A percentile compares a stretch with the other conserved stretches of the same genome.
Conservation (phyloP, 2,797 vertebrate species). For the Mycteria americana region DNA sequence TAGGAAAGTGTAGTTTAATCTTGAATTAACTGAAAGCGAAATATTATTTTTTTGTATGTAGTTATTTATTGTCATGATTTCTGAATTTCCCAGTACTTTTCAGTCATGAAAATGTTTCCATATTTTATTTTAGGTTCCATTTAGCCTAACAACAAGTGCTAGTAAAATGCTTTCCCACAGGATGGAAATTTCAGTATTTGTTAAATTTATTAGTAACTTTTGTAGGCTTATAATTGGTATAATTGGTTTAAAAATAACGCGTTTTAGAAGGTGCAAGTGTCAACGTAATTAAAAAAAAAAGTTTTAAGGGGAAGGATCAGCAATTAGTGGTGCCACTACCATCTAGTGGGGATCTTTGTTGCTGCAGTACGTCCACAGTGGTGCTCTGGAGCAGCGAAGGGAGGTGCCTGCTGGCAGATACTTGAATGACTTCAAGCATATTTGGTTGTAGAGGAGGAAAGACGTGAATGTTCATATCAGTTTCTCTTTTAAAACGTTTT, state of each 20-base stretch:
- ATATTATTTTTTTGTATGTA: neutral
- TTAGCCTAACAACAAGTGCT: neutral
- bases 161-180: neutral
- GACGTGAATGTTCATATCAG: neutral
- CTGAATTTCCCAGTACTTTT: neutral
- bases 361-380: neutral
- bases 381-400: neutral
- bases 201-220: neutral
- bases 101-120: neutral
- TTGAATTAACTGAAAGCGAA: neutral
- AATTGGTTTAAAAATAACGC: neutral
- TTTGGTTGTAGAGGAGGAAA: neutral
- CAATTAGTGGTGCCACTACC: conserved; percentile 5
- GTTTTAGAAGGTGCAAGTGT: neutral
- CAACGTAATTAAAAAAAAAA: neutral
- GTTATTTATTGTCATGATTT: neutral
- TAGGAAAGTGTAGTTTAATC: neutral
- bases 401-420: neutral
- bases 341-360: neutral
- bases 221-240: neutral
- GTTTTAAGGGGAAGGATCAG: neutral
- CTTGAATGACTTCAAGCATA: neutral
- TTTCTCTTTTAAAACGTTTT: neutral
- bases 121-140: neutral
- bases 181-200: neutral